Evolutionary conservation across 2,888 invertebrate species (phyloP).

Genomic region (Acleris holmiana): DNA sequence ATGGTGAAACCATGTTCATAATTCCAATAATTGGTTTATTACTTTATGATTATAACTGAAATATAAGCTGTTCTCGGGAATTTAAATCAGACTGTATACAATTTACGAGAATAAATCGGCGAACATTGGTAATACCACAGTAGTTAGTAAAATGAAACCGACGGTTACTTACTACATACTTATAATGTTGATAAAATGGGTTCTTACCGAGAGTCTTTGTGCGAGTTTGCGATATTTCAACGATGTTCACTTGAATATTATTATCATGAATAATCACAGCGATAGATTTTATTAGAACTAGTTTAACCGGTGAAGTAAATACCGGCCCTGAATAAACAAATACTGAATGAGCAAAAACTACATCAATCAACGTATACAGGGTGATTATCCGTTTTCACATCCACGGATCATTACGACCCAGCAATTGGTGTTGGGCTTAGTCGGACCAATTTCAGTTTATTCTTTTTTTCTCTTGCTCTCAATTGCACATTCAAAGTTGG

Average conservation of each 20-base stretch:
- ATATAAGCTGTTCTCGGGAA: not conserved
- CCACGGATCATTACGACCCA: constrained; percentile 33
- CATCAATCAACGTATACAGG: constrained; percentile 32
- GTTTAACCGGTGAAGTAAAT: constrained; percentile 18
- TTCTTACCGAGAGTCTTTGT: not conserved
- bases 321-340: constrained; percentile 30
- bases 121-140: too few species aligned
- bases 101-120: too few species aligned
- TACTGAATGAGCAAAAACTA: constrained; percentile 29
- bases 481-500: constrained; percentile 40
- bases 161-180: not conserved
- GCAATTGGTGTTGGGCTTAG: constrained; percentile 32
- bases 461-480: constrained; percentile 37
- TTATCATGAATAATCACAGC: too few species aligned
- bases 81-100: too few species aligned
- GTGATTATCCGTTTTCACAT: constrained; percentile 36
- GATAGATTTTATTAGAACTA: not conserved
- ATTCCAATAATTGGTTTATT: constrained; percentile 30
- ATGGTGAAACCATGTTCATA: constrained; percentile 22
- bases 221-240: too few species aligned
- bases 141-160: too few species aligned
- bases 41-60: constrained; percentile 13
- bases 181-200: not conserved
- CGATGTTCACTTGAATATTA: too few species aligned
- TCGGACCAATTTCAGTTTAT: constrained; percentile 39